Evolutionary conservation across 2,113 vertebrate genomes (phyloP), one percentile per base, ranked within the genome.

Genomic region (Leptobrachium leishanense): DNA sequence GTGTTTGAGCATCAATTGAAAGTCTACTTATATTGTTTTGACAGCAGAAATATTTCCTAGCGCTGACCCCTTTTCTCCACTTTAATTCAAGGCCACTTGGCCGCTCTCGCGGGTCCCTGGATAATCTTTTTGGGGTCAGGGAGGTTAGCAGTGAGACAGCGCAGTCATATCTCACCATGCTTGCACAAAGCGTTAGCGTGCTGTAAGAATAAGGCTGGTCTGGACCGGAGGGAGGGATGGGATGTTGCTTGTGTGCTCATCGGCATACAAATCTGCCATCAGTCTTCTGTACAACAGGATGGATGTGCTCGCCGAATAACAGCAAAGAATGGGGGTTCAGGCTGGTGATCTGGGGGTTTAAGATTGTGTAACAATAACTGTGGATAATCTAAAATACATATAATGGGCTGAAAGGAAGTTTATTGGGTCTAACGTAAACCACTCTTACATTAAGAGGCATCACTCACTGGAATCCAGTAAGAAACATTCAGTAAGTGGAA

Each of bases 41-140:
- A 80, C 77, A 80, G 77, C 50, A 67, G 77, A 80, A 66, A 80
- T 80, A 80, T 80, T 80, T 80, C 71, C 70, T 80, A 62, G 50
- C 70, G 42, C 42, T 73, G 77, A 80, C 70, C 70, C 72, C 71
- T 53, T 68, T 43, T 66, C 68, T 80, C 77, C 59, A 20, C 63
- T 80, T 80, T 80, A 80, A 80, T 73, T 68, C 77, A 68, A 80
- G 71, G 77, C 77, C 63, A 73, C 63, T 41, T 50, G 71, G 41
- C 77, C 50, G 31, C 70, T 70, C 77, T 62, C 77, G 4, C 15
- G 71, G 77, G 62, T 74, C 70, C 64, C 9, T 43, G 77, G 77
- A 73, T 80, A 80, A 80, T 80, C 71, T 74, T 80, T 73, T 57
- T 39, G 71, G 77, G 77, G 77, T 80, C 72, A 72, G 41, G 5